Evolutionary conservation across 2,888 invertebrate species (phyloP).

Genomic region (Nemotelus nigrinus): DNA sequence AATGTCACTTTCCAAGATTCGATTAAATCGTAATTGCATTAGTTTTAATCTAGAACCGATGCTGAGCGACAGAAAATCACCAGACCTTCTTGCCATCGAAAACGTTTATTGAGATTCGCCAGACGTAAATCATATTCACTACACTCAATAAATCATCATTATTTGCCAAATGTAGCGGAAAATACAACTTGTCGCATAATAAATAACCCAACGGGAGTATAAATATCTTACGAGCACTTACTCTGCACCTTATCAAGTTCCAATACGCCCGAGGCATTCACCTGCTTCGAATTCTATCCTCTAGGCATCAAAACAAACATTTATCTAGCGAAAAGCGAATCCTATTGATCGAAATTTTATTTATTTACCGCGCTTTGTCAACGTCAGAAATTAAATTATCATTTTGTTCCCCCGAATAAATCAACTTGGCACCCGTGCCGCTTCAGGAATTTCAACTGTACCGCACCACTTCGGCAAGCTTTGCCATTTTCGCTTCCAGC

Average conservation of each 20-base stretch:
- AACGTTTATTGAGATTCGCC: too few relatives aligned
- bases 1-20: too few relatives aligned
- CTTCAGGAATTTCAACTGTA: not conserved
- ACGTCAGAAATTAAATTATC: slow-evolving; percentile 36
- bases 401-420: slow-evolving; percentile 28
- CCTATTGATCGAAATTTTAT: slow-evolving; percentile 34
- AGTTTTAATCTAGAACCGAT: too few relatives aligned
- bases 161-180: slow-evolving; percentile 13
- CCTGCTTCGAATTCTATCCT: not conserved
- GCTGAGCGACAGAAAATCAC: too few relatives aligned
- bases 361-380: slow-evolving; percentile 33
- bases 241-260: slow-evolving; percentile 12
- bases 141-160: slow-evolving; percentile 13
- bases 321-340: slow-evolving; percentile 22
- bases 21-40: too few relatives aligned
- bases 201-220: slow-evolving; percentile 9
- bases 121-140: not conserved
- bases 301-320: slow-evolving; percentile 22
- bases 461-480: not conserved
- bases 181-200: slow-evolving; percentile 21
- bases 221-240: slow-evolving; percentile 1
- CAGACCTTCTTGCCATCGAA: too few relatives aligned
- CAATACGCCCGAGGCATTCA: not conserved
- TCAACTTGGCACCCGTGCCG: slow-evolving; percentile 4
- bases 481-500: not conserved